A percentile compares a stretch with the other conserved stretches of the same genome.
phyloP scores from a whole-genome alignment of 1,140 invertebrate genomes.

The Drosophila lini region DNA sequence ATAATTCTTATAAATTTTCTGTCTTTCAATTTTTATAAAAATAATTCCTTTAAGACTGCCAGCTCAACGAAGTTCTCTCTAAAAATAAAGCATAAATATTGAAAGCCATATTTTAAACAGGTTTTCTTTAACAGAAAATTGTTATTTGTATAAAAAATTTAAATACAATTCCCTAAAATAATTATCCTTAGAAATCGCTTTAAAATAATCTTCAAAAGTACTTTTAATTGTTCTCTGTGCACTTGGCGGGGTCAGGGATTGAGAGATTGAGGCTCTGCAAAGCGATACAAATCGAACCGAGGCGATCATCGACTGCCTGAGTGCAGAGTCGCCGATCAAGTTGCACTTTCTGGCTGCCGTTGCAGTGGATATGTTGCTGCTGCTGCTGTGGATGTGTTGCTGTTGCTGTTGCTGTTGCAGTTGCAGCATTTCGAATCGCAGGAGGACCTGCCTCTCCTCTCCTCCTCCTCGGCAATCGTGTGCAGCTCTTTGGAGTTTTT shows the following conservation, averaged over 20 bases:
- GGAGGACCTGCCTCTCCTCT: conserved; percentile 15
- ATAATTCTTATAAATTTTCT: no score
- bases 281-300: conserved; percentile 77
- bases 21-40: no score
- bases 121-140: no score
- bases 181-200: no score
- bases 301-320: conserved; percentile 61
- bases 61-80: no score
- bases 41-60: no score
- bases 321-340: conserved; percentile 58
- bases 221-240: conserved; percentile 1
- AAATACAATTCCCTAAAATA: no score
- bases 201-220: no score
- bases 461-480: conserved; percentile 29
- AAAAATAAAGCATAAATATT: no score
- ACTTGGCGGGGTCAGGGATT: conserved; percentile 31
- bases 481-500: conserved; percentile 23
- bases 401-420: conserved; percentile 20
- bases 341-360: conserved; percentile 70
- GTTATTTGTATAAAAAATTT: no score
- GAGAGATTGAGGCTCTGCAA: conserved; percentile 52
- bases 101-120: no score
- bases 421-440: conserved; percentile 56
- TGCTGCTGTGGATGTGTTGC: conserved; percentile 35
- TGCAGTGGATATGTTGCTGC: conserved; percentile 29